Evolutionary conservation across 2,113 vertebrate species (phyloP), one percentile per base, ranked within the genome.

Genomic region (Sorex fumeus): DNA sequence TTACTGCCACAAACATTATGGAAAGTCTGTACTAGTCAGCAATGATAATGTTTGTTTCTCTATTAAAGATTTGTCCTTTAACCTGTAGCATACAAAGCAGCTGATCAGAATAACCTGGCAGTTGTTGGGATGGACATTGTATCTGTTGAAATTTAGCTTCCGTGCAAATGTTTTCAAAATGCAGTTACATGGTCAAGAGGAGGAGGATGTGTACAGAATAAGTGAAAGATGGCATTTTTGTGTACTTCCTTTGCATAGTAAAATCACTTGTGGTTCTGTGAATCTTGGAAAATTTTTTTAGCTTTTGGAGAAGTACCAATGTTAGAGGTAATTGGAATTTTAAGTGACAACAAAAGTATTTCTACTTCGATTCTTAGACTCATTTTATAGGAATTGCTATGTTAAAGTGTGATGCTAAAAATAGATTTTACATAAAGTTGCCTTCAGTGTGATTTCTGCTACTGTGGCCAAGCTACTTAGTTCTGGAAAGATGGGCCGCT

Each of bases 61-160:
- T 50, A 0, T 80, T 72, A 34, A 40, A 45, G 25, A 60, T 60
- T 64, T 86, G 27, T 75, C 57, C n/a, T 45, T 91, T 70, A 10
- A 57, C 32, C n/a, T 79, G 0, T 78, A 19, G 57, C 15, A 8
- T 76, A 36, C 3, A 34, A 43, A 84, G 23, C 40, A 83, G 13
- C 23, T 83, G 9, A 69, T 50, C 9, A 3, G 77, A 21, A 79
- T 76, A 72, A 1, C 28, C 18, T 30, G 1, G 81, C 36, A 75
- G 27, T 21, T 80, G 16, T 21, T 83, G 2, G 72, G 3, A 74
- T 81, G 66, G 8, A 47, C 23, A 57, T 27, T 85, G 15, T 86
- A 60, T 57, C 83, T 87, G 64, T 5, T 94, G 45, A 84, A 84
- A 81, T 69, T 64, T 34, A 92, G 74, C 36, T 88, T 82, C 69